Evolutionary conservation across 2,888 invertebrate genomes (phyloP).

Genomic region (Sympetrum striolatum): DNA sequence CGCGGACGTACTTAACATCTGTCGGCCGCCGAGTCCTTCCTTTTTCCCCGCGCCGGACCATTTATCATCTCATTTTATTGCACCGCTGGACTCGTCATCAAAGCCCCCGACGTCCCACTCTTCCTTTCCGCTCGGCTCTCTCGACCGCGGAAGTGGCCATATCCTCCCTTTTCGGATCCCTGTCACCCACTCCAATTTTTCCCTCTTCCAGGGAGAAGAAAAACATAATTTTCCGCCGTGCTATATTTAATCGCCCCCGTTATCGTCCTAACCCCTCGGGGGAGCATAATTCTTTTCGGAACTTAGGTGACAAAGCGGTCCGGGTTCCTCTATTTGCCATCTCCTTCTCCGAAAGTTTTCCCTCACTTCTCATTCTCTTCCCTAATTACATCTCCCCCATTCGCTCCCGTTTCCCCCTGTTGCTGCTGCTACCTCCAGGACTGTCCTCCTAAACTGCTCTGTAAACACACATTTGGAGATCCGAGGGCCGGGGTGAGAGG

Average conservation of each 20-base stretch:
- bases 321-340: neutral
- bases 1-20: slow-evolving; percentile 27
- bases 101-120: neutral
- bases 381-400: no score
- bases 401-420: no score
- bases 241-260: no score
- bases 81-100: neutral
- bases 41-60: neutral
- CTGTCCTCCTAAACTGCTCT: neutral
- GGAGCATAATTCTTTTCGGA: no score
- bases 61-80: slow-evolving; percentile 16
- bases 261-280: no score
- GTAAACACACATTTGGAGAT: neutral
- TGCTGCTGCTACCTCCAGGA: neutral
- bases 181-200: neutral
- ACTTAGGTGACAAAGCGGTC: no score
- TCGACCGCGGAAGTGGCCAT: neutral
- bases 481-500: neutral
- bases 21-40: neutral
- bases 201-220: neutral
- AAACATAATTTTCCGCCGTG: no score
- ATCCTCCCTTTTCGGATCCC: neutral
- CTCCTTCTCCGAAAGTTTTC: neutral
- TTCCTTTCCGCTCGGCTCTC: neutral
- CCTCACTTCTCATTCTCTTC: neutral